These are phyloP conservation scores for Bombus turneri DNA, from an alignment of 1,140 invertebrate species.

Conservation along the genomic window DNA sequence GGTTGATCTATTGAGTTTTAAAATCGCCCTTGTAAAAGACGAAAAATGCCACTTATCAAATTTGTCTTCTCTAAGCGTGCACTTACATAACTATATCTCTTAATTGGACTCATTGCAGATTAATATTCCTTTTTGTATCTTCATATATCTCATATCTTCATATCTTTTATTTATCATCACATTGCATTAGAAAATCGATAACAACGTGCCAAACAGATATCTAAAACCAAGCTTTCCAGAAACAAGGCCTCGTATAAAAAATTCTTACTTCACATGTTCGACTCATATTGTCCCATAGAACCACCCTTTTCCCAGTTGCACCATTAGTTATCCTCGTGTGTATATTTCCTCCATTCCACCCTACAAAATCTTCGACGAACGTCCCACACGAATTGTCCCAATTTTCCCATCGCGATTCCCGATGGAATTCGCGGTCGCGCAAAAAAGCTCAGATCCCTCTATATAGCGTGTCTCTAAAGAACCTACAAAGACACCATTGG, in stretches of 20 bases:
- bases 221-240: too few relatives aligned
- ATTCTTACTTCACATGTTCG: not conserved
- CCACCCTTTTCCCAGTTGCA: not conserved
- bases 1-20: not conserved
- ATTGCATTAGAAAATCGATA: too few relatives aligned
- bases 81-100: not conserved
- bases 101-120: too few relatives aligned
- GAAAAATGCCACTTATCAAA: not conserved
- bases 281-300: not conserved
- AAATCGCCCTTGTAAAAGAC: not conserved
- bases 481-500: not conserved
- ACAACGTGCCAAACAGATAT: too few relatives aligned
- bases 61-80: not conserved
- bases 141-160: too few relatives aligned
- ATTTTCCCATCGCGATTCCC: not conserved
- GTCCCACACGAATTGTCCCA: not conserved
- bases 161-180: too few relatives aligned
- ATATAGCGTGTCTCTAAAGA: slow-evolving; percentile 10
- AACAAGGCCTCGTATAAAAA: too few relatives aligned
- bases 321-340: not conserved
- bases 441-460: not conserved
- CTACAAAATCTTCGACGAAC: not conserved
- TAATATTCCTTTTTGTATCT: too few relatives aligned
- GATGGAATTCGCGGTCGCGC: not conserved
- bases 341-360: not conserved